Evolutionary conservation across 2,113 vertebrate genomes (phyloP), one percentile per base, ranked within the genome.

Genomic region (Numenius arquata): DNA sequence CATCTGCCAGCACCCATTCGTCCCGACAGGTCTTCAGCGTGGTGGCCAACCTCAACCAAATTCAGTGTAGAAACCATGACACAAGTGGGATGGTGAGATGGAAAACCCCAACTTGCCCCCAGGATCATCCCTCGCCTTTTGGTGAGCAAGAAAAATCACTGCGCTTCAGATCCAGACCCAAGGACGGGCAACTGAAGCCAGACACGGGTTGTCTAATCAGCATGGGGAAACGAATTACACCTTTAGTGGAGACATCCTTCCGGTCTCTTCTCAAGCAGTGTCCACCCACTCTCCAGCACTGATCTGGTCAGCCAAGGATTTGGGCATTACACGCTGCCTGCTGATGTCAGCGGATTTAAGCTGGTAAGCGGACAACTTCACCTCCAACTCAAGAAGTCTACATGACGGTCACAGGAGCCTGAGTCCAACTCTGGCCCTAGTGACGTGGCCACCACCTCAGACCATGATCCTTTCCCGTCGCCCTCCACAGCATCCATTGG

Each of bases 31-130:
- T 50, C 70, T 72, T 41, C 61, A 56, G 11, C 1, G 0, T 10
- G 26, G 52, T 10, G 34, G 85, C 20, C 84, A 94, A n/a, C 25
- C 30, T 85, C 62, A 80, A 48, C 6, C 5, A 53, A 74, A 59
- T 18, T 27, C n/a, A 48, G 30, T 3, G 36, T 32, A 66, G 12
- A 50, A 41, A 78, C 16, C 65, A 30, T 0, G 1, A 47, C 3
- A 50, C 3, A 30, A 77, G 9, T 3, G 2, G 27, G 16, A 2
- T 0, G 1, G 11, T 1, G 50, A 70, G 50, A 76, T 3, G 10
- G 22, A 29, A 38, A 87, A 30, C 5, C 13, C 25, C 38, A 52
- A n/a, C 62, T 4, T 30, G 9, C 6, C 27, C 53, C 16, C 21
- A 17, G 56, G 36, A 34, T 32, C 19, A 53, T 26, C 20, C 14